phyloP scores from a whole-genome alignment of 2,113 vertebrate species.

The Phyllostomus discolor region DNA sequence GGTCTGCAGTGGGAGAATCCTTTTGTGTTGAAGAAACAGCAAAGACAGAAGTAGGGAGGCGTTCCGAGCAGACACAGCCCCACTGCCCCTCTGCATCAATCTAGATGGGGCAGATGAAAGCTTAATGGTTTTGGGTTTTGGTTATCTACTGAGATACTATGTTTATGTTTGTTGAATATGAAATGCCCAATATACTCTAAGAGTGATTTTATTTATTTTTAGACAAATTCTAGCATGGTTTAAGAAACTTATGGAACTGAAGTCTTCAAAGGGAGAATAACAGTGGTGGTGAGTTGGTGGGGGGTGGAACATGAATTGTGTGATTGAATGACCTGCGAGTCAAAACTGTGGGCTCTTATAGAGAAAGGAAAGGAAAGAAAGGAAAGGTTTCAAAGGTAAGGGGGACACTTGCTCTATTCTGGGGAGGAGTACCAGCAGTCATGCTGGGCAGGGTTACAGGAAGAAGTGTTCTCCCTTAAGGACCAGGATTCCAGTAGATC shows the following conservation, averaged over 20 bases:
- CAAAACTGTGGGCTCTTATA: background rate
- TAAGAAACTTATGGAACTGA: background rate
- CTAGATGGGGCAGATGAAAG: background rate
- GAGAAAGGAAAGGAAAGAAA: background rate
- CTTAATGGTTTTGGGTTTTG: background rate
- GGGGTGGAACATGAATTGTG: background rate
- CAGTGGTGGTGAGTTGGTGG: background rate
- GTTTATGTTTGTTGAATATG: background rate
- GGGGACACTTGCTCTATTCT: background rate
- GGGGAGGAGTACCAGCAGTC: too few species aligned
- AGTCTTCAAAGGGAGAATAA: background rate
- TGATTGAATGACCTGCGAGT: background rate
- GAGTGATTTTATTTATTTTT: background rate
- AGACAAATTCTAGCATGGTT: background rate
- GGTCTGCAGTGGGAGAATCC: background rate
- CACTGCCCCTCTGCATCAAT: background rate
- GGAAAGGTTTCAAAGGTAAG: background rate
- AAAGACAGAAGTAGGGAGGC: background rate
- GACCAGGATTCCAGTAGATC: background rate
- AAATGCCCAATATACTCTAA: background rate
- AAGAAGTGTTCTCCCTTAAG: background rate
- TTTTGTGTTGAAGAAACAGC: background rate
- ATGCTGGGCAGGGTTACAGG: background rate
- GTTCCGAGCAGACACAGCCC: accelerated
- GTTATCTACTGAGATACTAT: background rate